These are phyloP conservation scores for Leucopsar rothschildi DNA, from an alignment of 2,113 vertebrate genomes.

Conservation along the genomic window DNA sequence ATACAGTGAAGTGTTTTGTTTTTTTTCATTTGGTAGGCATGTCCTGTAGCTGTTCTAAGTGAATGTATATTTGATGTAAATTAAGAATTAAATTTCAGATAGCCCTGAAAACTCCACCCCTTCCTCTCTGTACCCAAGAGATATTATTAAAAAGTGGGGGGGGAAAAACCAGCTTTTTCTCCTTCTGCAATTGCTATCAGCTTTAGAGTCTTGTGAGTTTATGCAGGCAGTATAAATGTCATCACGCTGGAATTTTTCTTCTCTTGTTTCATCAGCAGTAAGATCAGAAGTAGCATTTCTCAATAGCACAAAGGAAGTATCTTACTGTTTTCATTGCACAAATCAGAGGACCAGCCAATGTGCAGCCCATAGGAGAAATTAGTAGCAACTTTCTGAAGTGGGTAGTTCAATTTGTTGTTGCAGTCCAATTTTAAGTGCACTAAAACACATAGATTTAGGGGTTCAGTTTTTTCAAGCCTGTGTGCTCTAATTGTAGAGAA, in stretches of 20 bases:
- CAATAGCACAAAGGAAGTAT: background rate
- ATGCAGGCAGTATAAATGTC: background rate
- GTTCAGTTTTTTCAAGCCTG: background rate
- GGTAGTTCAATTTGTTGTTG: background rate
- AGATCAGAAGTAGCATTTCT: background rate
- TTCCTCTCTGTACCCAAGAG: background rate
- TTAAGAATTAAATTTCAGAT: background rate
- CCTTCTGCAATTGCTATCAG: background rate
- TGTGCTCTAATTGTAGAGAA: background rate
- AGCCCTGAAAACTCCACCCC: background rate
- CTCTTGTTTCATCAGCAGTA: background rate
- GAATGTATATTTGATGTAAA: slow-evolving; percentile 7
- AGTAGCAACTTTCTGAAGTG: background rate
- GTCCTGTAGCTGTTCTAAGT: slow-evolving; percentile 1
- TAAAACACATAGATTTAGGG: background rate
- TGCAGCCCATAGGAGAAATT: background rate
- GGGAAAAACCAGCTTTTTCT: background rate
- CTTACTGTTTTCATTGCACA: background rate
- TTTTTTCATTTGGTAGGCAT: slow-evolving; percentile 19
- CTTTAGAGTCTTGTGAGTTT: slow-evolving; percentile 11
- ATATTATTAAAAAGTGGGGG: background rate
- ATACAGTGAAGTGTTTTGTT: background rate
- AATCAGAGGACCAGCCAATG: background rate
- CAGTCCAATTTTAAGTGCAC: background rate
- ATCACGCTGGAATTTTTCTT: background rate